Evolutionary conservation across 2,888 invertebrate species (phyloP).

Genomic region (Temnothorax unifasciatus): DNA sequence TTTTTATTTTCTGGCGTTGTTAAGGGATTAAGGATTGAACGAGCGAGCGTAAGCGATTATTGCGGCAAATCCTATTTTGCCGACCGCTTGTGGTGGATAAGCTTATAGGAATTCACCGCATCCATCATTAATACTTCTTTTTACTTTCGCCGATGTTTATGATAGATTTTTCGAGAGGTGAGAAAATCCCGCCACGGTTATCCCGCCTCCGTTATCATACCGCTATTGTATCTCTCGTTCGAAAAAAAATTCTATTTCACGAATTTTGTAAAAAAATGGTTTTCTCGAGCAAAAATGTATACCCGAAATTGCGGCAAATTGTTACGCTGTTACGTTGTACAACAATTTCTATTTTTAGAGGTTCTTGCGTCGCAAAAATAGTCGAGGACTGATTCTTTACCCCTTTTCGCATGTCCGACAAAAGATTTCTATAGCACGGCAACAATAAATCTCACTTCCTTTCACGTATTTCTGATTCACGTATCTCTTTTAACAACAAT

Average conservation of each 20-base stretch:
- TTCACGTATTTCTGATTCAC: background rate
- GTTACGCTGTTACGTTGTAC: background rate
- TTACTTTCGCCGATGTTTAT: constrained; percentile 52
- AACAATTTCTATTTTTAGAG: constrained; percentile 33
- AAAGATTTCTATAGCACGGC: background rate
- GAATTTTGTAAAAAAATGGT: constrained; percentile 12
- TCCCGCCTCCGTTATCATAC: constrained; percentile 35
- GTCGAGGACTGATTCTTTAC: constrained; percentile 5
- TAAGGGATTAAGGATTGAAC: constrained; percentile 31
- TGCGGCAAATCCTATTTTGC: constrained; percentile 50
- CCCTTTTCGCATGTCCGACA: background rate
- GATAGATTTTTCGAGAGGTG: constrained; percentile 57
- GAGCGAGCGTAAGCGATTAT: constrained; percentile 37
- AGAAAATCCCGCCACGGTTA: constrained; percentile 49
- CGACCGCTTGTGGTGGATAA: constrained; percentile 42
- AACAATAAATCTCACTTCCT: constrained; percentile 3
- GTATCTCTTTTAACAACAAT: background rate
- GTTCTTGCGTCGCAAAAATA: constrained; percentile 8
- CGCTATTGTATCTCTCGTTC: constrained; percentile 16
- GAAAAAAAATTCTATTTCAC: constrained; percentile 28
- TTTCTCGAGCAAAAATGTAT: background rate
- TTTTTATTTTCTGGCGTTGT: constrained; percentile 25
- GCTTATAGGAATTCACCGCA: constrained; percentile 47
- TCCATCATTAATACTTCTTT: constrained; percentile 55
- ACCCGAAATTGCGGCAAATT: background rate